phyloP scores from a whole-genome alignment of 2,888 invertebrate genomes.

The Ctenicera cuprea region DNA sequence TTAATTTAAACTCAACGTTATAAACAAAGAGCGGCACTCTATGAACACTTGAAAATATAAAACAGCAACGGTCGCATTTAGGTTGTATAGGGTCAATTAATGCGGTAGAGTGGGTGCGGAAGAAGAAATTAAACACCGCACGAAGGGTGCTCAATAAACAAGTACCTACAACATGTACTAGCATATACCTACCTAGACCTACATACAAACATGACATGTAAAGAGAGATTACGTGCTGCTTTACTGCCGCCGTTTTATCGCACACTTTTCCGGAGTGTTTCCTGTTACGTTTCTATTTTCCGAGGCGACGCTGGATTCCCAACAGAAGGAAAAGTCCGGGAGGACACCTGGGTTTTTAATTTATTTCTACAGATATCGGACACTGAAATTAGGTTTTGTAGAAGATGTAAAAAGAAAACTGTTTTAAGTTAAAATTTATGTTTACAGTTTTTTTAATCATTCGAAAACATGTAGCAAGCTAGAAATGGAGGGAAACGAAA shows the following conservation, averaged over 20 bases:
- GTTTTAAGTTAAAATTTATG: too few species aligned
- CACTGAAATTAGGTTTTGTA: slow-evolving; percentile 1
- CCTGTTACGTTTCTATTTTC: neutral
- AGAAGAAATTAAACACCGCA: slow-evolving; percentile 57
- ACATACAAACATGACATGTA: slow-evolving; percentile 15
- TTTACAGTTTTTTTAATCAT: too few species aligned
- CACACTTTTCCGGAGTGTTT: slow-evolving; percentile 26
- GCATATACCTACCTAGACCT: neutral
- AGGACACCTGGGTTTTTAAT: slow-evolving; percentile 40
- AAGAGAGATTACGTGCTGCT: slow-evolving; percentile 37
- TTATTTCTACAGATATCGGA: slow-evolving; percentile 5
- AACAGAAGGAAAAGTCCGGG: slow-evolving; percentile 8
- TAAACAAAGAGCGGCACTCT: slow-evolving; percentile 9
- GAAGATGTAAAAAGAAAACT: neutral
- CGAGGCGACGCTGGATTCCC: slow-evolving; percentile 12
- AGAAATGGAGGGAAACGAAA: slow-evolving; percentile 1
- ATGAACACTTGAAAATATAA: slow-evolving; percentile 11
- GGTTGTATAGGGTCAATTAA: slow-evolving; percentile 57
- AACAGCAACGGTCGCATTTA: slow-evolving; percentile 41
- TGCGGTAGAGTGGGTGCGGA: slow-evolving; percentile 56
- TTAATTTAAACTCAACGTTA: neutral
- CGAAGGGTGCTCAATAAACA: slow-evolving; percentile 57
- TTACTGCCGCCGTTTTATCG: slow-evolving; percentile 35
- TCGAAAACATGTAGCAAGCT: neutral
- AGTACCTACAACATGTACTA: slow-evolving; percentile 40